Evolutionary conservation across 2,888 invertebrate genomes (phyloP), one percentile per base, ranked within the genome.

Genomic region (Sinodicranocentrus sp.): DNA sequence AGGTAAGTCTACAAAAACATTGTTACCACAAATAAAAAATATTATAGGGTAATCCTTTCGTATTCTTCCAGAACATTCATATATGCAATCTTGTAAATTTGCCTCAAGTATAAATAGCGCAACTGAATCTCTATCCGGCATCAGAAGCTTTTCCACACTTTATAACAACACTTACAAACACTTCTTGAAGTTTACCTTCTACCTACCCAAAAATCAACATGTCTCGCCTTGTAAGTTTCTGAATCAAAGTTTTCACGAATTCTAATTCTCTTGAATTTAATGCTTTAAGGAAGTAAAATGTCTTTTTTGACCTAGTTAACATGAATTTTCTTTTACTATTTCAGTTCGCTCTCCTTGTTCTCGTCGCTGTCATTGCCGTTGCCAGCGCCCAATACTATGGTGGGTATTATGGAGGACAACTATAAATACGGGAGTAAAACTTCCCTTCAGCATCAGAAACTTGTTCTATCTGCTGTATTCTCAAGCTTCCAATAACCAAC

Each of bases 191-290:
- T 57, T 57, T n/a, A 21, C 8, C 44, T 15, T 54, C 65, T 26
- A 5, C 48, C 13, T 25, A 25, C 39, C 48, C 67, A 21, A 63
- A 79, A 39, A 48, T 48, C 48, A 48, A 48, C 48, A 82, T 82
- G 82, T 82, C 82, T 82, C 82, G 82, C 75, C 75, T 82, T 82
- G 82, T 82, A 82, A 82, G 82, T 71, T 79, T 48, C 63, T 15
- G n/a, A 70, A 70, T 26, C 5, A 25, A 68, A 68, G 15, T 15
- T 15, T 5, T 39, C 15, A 5, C n/a, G 15, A 10, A 10, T 1
- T 23, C 23, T n/a, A 23, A 1, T 5, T 23, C 1, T 10, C 17
- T 13, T 8, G 48, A 2, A 5, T 25, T 17, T 33, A 8, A 52
- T 1, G 1, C 19, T 13, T 65, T 33, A 1, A 33, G 21, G 6